Conservation (phyloP, 2,888 invertebrate species). For the Hypselothyrea guttata region DNA sequence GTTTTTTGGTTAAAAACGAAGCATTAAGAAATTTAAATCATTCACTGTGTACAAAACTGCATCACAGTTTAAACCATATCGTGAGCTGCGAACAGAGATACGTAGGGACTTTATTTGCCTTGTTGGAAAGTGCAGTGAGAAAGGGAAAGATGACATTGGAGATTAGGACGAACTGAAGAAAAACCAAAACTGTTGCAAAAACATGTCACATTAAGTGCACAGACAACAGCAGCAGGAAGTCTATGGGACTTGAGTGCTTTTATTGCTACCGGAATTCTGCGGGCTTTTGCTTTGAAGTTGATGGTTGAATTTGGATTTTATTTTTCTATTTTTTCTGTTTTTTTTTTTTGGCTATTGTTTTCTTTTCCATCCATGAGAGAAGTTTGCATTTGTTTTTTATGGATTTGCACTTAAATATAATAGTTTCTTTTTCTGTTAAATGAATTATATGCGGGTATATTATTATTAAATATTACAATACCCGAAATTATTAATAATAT, state of each 20-base stretch:
- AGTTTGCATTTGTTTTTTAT: constrained; percentile 49
- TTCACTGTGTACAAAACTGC: too few species aligned
- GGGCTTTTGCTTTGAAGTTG: constrained; percentile 68
- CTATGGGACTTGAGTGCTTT: constrained; percentile 71
- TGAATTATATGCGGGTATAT: too few species aligned
- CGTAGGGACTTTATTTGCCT: not conserved
- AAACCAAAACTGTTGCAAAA: constrained; percentile 70
- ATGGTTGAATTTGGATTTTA: constrained; percentile 45
- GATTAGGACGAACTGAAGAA: constrained; percentile 11
- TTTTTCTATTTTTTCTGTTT: constrained; percentile 4
- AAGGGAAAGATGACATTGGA: not conserved
- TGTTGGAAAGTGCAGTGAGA: constrained; percentile 21
- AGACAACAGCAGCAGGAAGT: constrained; percentile 57
- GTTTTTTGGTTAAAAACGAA: too few species aligned
- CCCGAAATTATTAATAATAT: too few species aligned
- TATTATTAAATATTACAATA: too few species aligned
- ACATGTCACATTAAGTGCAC: constrained; percentile 74
- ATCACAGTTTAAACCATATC: too few species aligned
- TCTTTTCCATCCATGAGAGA: constrained; percentile 12
- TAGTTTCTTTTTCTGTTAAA: too few species aligned
- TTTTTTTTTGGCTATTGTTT: constrained; percentile 1
- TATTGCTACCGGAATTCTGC: constrained; percentile 69
- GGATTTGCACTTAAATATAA: constrained; percentile 67
- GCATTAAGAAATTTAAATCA: too few species aligned
- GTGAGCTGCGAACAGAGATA: too few species aligned